Percentiles rank a stretch among this genome's conserved stretches.
Evolutionary conservation across 1,140 invertebrate genomes (phyloP).

Genomic region (Dinoponera quadriceps): DNA sequence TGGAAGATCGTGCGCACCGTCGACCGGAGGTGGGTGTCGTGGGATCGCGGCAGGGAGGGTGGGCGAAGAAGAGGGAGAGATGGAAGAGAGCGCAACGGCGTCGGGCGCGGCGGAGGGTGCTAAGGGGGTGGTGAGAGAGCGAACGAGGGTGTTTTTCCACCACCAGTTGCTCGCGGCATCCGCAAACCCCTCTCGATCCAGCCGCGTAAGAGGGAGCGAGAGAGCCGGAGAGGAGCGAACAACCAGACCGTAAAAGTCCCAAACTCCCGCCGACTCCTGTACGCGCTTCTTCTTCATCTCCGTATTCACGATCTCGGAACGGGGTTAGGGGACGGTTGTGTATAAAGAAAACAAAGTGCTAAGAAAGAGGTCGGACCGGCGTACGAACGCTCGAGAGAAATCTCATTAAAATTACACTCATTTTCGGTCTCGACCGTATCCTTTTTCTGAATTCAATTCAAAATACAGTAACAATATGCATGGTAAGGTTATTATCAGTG

Average conservation of each 20-base stretch:
- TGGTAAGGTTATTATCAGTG: too few relatives aligned
- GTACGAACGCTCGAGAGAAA: too few relatives aligned
- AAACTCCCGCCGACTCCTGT: constrained; percentile 73
- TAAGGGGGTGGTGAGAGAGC: constrained; percentile 76
- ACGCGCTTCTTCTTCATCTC: constrained; percentile 54
- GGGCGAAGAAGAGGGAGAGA: constrained; percentile 70
- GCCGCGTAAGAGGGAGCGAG: too few relatives aligned
- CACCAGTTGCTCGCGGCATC: constrained; percentile 86
- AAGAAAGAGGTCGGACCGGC: constrained; percentile 32
- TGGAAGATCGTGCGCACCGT: constrained; percentile 54
- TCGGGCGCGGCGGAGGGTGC: constrained; percentile 61
- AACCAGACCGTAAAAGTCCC: constrained; percentile 82
- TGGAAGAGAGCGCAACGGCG: constrained; percentile 71
- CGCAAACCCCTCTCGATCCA: constrained; percentile 80
- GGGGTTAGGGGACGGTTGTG: constrained; percentile 48
- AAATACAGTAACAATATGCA: too few relatives aligned
- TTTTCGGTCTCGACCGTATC: too few relatives aligned
- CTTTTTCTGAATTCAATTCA: too few relatives aligned
- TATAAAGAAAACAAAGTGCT: neutral
- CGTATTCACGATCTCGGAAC: constrained; percentile 57
- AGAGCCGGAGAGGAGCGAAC: constrained; percentile 39
- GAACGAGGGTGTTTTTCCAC: constrained; percentile 86
- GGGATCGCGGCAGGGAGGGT: constrained; percentile 65
- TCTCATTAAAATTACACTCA: too few relatives aligned
- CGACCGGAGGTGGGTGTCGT: constrained; percentile 67